Evolutionary conservation across 2,888 invertebrate species (phyloP), one percentile per base, ranked within the genome.

Genomic region (Dicyrtoma fusca): DNA sequence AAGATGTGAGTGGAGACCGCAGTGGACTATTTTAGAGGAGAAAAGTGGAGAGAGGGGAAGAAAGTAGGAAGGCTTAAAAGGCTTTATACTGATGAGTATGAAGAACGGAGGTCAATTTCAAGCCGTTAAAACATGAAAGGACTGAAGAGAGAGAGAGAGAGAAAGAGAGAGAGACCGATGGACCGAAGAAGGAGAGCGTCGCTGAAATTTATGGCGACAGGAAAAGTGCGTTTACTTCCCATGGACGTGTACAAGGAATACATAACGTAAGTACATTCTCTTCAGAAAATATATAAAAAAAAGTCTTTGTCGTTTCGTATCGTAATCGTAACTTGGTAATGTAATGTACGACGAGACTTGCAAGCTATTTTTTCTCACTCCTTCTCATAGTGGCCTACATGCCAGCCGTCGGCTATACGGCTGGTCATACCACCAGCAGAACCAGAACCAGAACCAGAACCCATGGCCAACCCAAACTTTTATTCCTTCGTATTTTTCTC

Each of bases 171-270:
- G 62, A 42, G 62, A 62, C n/a, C 17, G 44, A 44, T 11, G 51
- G 26, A 57, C 14, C 11, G 47, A 26, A 25, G 57, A 57, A 3
- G 26, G 66, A 53, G 49, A 66, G 63, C 69, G 69, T 55, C 21
- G 53, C 53, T 55, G 47, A 73, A 65, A 51, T 68, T 68, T 73
- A 61, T 70, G 47, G 64, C 42, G 71, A 63, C 59, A 26, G 61
- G 69, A 71, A 61, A 66, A 72, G 72, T 72, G 70, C 70, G 71
- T 70, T 65, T 53, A 53, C 66, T 66, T n/a, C 14, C n/a, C 25
- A 49, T 45, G 23, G 62, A 63, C 62, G 62, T 45, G 45, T 61
- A 42, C 61, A 61, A 13, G 61, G 45, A 63, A 19, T 45, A 53
- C 19, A 53, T 53, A n/a, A 53, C 53, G 17, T 17, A 34, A 34